Evolutionary conservation across 2,113 vertebrate species (phyloP), one percentile per base, ranked within the genome.

Genomic region (Aphyosemion australe): DNA sequence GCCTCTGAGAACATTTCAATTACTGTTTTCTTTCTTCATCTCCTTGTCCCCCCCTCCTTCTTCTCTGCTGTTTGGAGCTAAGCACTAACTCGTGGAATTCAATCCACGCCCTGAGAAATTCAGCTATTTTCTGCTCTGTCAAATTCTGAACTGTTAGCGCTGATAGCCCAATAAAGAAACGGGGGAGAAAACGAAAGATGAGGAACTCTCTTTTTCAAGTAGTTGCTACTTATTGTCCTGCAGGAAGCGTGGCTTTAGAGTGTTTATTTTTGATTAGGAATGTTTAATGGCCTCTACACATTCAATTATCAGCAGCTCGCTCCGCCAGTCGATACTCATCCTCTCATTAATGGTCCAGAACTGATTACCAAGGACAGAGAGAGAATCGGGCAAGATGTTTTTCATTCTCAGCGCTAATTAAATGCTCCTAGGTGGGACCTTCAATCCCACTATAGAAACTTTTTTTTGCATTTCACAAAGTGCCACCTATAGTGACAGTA

Each of bases 221-320:
- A 49, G 54, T 13, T 37, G 41, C 63, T 66, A 65, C 32, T 39
- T 56, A 79, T 84, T 82, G 72, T 81, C 75, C 59, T 66, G 65
- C 26, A 69, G 69, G 48, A 80, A 72, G 72, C 51, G 54, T 76
- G 75, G 59, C 77, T 82, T 84, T 87, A 86, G 85, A 92, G 87
- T 88, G 91, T 90, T 90, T 87, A 85, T 79, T 90, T 89, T 92
- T 92, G 89, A 93, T 91, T 91, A 89, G 82, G 82, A 90, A 84
- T 88, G 89, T 90, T 92, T 90, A 91, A 93, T 90, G 84, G 84
- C 77, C 82, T 88, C 84, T 68, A 82, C 87, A 90, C 88, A 92
- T 90, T 89, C 86, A 90, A 90, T 92, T 90, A 92, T 92, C 88
- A 92, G 89, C 76, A 82, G 84, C 76, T 64, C 46, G 74, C 85